Percentiles rank a stretch among this genome's conserved stretches.
phyloP scores from a whole-genome alignment of 1,140 invertebrate species.

The Aradophagus sp. region DNA sequence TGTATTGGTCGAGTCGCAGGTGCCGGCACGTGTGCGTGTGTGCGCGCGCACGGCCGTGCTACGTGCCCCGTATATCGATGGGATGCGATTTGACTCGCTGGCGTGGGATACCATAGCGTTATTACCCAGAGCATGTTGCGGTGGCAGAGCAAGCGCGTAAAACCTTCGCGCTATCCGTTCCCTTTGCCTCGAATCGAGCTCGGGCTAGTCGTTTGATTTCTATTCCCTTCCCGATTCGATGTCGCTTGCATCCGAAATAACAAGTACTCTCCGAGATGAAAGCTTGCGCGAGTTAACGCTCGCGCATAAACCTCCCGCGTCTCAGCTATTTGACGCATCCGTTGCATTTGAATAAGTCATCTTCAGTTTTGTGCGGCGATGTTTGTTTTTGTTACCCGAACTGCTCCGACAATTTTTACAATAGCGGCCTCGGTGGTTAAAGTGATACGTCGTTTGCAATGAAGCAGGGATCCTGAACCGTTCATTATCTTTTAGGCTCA shows the following conservation, averaged over 20 bases:
- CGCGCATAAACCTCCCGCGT: slow-evolving; percentile 23
- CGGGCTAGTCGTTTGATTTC: slow-evolving; percentile 57
- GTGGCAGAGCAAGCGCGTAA: slow-evolving; percentile 56
- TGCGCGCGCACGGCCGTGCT: slow-evolving; percentile 43
- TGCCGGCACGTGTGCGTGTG: slow-evolving; percentile 53
- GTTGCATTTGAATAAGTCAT: slow-evolving; percentile 48
- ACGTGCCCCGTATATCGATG: slow-evolving; percentile 58
- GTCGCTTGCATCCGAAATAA: slow-evolving; percentile 54
- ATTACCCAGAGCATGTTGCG: slow-evolving; percentile 57
- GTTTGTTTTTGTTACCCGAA: too few species aligned
- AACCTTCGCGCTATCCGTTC: slow-evolving; percentile 56
- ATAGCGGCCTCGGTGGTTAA: too few species aligned
- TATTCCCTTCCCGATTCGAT: slow-evolving; percentile 52
- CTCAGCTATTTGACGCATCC: slow-evolving; percentile 32
- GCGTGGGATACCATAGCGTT: slow-evolving; percentile 55
- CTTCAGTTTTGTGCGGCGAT: too few species aligned
- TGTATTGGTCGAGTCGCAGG: slow-evolving; percentile 56
- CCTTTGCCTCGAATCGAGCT: slow-evolving; percentile 42
- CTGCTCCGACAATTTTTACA: too few species aligned
- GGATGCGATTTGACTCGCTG: slow-evolving; percentile 57
- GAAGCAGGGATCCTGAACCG: too few species aligned
- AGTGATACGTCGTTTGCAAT: too few species aligned
- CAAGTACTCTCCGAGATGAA: slow-evolving; percentile 40
- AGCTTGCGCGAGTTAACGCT: slow-evolving; percentile 39
- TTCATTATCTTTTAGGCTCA: too few species aligned